Conservation (phyloP, 2,113 vertebrate genomes). For the Scomber scombrus region DNA sequence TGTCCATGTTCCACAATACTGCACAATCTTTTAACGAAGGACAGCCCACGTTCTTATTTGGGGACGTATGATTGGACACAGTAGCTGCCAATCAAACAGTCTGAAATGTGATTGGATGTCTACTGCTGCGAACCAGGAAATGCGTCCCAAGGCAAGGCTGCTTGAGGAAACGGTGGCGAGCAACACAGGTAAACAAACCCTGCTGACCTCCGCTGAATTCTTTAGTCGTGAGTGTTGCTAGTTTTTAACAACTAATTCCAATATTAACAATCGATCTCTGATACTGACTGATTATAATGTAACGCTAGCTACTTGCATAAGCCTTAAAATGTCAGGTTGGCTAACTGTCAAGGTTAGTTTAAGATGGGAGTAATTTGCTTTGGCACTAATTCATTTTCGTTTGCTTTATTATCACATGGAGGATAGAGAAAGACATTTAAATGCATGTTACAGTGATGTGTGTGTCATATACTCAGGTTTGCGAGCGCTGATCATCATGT, state of each 20-base stretch:
- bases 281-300: not conserved
- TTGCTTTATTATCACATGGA: not conserved
- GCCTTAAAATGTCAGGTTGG: not conserved
- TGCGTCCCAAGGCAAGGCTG: not conserved
- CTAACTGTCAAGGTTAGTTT: slow-evolving; percentile 1
- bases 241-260: not conserved
- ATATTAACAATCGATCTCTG: not conserved
- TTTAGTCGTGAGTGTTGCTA: not conserved
- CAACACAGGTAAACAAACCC: slow-evolving; percentile 64
- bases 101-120: slow-evolving; percentile 61
- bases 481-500: slow-evolving; percentile 15
- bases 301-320: not conserved
- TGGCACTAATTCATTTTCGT: not conserved
- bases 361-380: not conserved
- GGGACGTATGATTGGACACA: slow-evolving; percentile 61
- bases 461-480: not conserved
- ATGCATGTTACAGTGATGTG: not conserved
- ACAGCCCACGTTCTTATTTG: slow-evolving; percentile 46
- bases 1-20: slow-evolving; percentile 39
- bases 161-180: slow-evolving; percentile 25
- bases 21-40: not conserved
- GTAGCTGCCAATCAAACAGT: slow-evolving; percentile 46
- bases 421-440: not conserved
- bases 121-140: slow-evolving; percentile 19
- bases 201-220: slow-evolving; percentile 3